Base-by-base conservation (phyloP, 2,797 vertebrate genomes). In the Sternotherus odoratus region DNA sequence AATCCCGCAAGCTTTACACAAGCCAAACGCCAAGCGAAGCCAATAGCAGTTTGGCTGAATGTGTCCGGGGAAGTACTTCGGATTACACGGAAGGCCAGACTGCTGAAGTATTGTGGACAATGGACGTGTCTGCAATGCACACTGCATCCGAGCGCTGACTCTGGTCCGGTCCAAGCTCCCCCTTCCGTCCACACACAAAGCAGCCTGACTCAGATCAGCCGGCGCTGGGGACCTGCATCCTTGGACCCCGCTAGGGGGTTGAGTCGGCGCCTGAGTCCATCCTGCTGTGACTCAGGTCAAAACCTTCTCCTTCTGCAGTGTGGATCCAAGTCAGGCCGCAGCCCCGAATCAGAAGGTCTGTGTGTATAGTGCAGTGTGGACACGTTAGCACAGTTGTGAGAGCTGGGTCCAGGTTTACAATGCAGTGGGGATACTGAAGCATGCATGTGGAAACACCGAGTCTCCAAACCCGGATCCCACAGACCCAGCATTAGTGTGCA, bases 121-220 rank as follows among this genome's bases (percentile, higher is more conserved):
- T 0, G 0, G 79, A 82, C 39, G 4, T 9, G 43, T 56, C 26
- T 77, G 60, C 6, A 28, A 2, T 6, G 26, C 48, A 24, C 54
- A 10, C 77, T 83, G 78, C 49, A 1, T 30, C 39, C 5, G 1
- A 46, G 30, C 83, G 46, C 19, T 79, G 33, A 10, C n/a, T 36
- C 19, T 11, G 63, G 60, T n/a, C n/a, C n/a, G 33, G 63, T 21
- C 8, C n/a, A 21, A 36, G 63, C 10, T 19, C 60, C 33, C 60
- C 19, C 60, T 63, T 63, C 60, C 4, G n/a, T 66, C n/a, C n/a
- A 23, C n/a, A 66, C 63, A 66, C 63, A 36, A 66, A 66, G 63
- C n/a, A 66, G 60, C 21, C n/a, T 66, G 63, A 23, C 33, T 21
- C 60, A 19, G 33, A 66, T 66, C n/a, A 8, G 63, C 19, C 5